Base-by-base conservation (phyloP, 1,140 invertebrate genomes). In the Potamilus streckersoni region DNA sequence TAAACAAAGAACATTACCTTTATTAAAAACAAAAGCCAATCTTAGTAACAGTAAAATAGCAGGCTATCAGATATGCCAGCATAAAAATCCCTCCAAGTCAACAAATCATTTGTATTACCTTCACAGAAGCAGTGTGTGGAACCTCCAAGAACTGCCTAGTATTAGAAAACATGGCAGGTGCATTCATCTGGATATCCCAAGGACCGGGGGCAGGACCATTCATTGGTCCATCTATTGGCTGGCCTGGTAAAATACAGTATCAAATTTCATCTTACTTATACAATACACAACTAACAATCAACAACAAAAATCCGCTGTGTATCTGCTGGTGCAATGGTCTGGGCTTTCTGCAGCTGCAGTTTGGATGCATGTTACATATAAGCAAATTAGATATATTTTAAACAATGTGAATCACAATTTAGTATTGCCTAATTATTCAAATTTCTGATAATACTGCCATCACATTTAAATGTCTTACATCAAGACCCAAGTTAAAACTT, bases 91-190 rank as follows among this genome's bases (percentile, higher is more conserved):
- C 17, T 61, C 16, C 27, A 15, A 16, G n/a, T 20, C 59, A 27
- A 31, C 5, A 19, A 20, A 20, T 23, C 16, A 27, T 62, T 62
- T 63, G 19, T 49, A 71, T 71, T 69, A 89, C 89, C 82, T 92
- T 93, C 17, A 92, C 87, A 13, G 90, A 91, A 5, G 91, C 90
- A 19, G 93, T 93, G 80, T 93, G 91, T 38, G 93, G 93, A 2
- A 93, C 92, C 83, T 91, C 90, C 1, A 92, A 76, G 0, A 90
- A 78, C 69, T 90, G 87, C 16, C 89, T 88, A 74, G 90, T 87
- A 78, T 91, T 88, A 73, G 89, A 83, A 79, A 93, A 93, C 76
- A 90, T 79, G 49, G 86, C 79, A 4, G 87, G 81, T 27, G 91
- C 90, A 16, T 77, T 55, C 1, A 87, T 91, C 38, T 86, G 81